phyloP scores from a whole-genome alignment of 2,797 vertebrate genomes.

The Yasuhikotakia modesta region DNA sequence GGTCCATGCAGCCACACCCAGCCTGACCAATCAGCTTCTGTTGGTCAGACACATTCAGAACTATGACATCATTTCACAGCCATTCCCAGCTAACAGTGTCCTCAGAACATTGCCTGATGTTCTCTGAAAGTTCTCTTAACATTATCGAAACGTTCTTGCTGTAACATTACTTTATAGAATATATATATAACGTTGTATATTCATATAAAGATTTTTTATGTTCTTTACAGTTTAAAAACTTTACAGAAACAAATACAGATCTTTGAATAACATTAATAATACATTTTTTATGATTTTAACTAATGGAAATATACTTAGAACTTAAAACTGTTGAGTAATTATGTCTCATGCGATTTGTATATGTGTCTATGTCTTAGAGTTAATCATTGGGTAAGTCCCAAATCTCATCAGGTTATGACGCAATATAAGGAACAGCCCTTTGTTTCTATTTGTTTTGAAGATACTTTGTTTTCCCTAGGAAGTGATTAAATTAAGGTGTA shows the following conservation, averaged over 20 bases:
- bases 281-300: too few species aligned
- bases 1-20: slow-evolving; percentile 68
- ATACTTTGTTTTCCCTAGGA: slow-evolving; percentile 1
- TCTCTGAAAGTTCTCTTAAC: too few species aligned
- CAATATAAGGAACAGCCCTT: slow-evolving; percentile 12
- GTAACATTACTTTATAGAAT: too few species aligned
- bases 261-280: too few species aligned
- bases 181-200: too few species aligned
- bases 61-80: not conserved
- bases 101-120: too few species aligned
- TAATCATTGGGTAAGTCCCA: slow-evolving; percentile 21
- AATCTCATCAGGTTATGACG: slow-evolving; percentile 26
- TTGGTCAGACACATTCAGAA: not conserved
- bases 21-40: slow-evolving; percentile 15
- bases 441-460: slow-evolving; percentile 31
- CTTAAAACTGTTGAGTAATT: not conserved
- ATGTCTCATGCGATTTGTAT: slow-evolving; percentile 3
- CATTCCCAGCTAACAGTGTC: too few species aligned
- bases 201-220: too few species aligned
- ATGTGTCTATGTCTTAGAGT: slow-evolving; percentile 6
- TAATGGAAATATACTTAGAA: too few species aligned
- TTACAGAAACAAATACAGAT: too few species aligned
- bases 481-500: slow-evolving; percentile 32
- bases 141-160: too few species aligned
- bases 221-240: too few species aligned